Conservation (phyloP, 2,797 vertebrate genomes). For the Sebastes hubbsi region DNA sequence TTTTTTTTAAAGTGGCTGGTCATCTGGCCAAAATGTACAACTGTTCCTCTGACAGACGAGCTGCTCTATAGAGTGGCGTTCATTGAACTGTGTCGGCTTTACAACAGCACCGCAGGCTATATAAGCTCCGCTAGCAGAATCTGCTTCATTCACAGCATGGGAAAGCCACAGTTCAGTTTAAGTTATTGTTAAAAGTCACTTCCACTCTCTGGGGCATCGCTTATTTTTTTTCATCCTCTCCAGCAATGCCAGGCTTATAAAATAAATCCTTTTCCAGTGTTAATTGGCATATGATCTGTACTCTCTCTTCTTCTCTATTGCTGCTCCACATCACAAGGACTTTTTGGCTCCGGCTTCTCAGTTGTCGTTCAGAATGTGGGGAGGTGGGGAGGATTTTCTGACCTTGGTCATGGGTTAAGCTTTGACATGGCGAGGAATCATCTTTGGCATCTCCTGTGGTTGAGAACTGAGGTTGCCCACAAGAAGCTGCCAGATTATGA, state of each 20-base stretch:
- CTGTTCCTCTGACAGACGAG: constrained; percentile 53
- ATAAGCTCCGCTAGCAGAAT: constrained; percentile 24
- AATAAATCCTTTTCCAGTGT: constrained; percentile 42
- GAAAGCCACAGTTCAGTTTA: constrained; percentile 47
- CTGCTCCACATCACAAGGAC: constrained; percentile 50
- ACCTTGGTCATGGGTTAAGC: constrained; percentile 55
- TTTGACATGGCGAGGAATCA: constrained; percentile 53
- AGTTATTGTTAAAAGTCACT: constrained; percentile 56
- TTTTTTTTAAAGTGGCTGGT: constrained; percentile 14
- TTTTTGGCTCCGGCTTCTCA: constrained; percentile 49
- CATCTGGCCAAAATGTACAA: constrained; percentile 54
- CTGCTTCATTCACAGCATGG: constrained; percentile 42
- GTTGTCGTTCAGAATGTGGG: constrained; percentile 22
- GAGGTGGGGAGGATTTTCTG: constrained; percentile 52
- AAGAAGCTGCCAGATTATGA: constrained; percentile 57
- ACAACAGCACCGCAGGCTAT: constrained; percentile 44
- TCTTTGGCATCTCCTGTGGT: constrained; percentile 56
- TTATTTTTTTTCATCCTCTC: constrained; percentile 31
- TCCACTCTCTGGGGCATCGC: constrained; percentile 23
- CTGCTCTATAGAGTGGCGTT: constrained; percentile 24
- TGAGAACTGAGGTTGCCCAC: constrained; percentile 42
- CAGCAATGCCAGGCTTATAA: constrained; percentile 26
- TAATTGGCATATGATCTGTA: constrained; percentile 49
- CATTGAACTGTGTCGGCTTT: constrained; percentile 27
- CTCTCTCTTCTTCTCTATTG: constrained; percentile 10